These are phyloP conservation scores for Trichogramma evanescens DNA, from an alignment of 2,888 invertebrate species.

Conservation along the genomic window DNA sequence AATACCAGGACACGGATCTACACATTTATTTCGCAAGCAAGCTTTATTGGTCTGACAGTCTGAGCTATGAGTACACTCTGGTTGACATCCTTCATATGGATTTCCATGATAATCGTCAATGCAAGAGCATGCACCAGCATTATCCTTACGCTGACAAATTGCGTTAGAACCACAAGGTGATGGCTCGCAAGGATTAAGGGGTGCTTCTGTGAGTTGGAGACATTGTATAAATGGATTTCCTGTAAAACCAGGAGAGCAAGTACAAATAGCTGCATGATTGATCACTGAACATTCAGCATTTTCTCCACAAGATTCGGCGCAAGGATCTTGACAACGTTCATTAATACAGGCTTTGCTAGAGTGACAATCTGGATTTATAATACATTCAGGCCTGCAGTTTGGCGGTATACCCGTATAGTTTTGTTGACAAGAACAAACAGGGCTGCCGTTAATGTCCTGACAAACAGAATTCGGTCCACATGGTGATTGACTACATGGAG, in stretches of 20 bases:
- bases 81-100: slow-evolving; percentile 64
- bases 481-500: slow-evolving; percentile 70
- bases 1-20: slow-evolving; percentile 78
- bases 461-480: slow-evolving; percentile 79
- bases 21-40: slow-evolving; percentile 76
- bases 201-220: slow-evolving; percentile 52
- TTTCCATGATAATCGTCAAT: slow-evolving; percentile 42
- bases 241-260: slow-evolving; percentile 48
- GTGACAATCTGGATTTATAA: slow-evolving; percentile 47
- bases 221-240: slow-evolving; percentile 51
- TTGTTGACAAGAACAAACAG: slow-evolving; percentile 70
- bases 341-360: slow-evolving; percentile 50
- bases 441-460: slow-evolving; percentile 57
- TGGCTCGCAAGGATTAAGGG: slow-evolving; percentile 68
- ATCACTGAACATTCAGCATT: slow-evolving; percentile 50
- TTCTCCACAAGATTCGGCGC: slow-evolving; percentile 48
- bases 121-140: slow-evolving; percentile 38
- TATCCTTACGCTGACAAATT: slow-evolving; percentile 67
- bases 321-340: slow-evolving; percentile 50
- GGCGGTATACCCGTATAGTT: slow-evolving; percentile 74
- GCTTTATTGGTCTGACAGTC: slow-evolving; percentile 78
- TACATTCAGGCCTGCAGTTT: slow-evolving; percentile 42
- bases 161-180: slow-evolving; percentile 85
- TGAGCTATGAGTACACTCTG: slow-evolving; percentile 79
- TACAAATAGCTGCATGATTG: slow-evolving; percentile 50